Evolutionary conservation across 2,113 vertebrate species (phyloP), one percentile per base, ranked within the genome.

Genomic region (Pardalotus punctatus): DNA sequence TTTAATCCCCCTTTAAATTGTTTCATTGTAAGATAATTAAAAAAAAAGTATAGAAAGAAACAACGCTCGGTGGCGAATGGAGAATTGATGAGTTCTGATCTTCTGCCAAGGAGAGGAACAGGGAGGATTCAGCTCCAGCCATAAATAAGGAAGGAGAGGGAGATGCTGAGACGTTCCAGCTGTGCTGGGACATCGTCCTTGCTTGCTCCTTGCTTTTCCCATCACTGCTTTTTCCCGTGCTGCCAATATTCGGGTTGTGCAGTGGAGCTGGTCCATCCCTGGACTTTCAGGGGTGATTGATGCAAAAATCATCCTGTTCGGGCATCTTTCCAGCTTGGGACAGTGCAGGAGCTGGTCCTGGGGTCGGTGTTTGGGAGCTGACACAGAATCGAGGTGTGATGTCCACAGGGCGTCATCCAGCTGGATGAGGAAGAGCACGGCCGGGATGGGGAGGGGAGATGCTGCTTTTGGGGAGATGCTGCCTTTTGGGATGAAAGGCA

Each of bases 121-220:
- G 74, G 87, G 81, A 81, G 65, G 53, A 43, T 89, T 81, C 58
- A 8, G 66, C 60, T 48, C 6, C 58, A 91, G 84, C 62, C 6
- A 1, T 71, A 91, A 85, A 92, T 83, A 80, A 72, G 83, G 82
- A 62, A 84, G 70, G 62, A 61, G 73, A 66, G 25, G 64, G 86
- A 79, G 74, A 79, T 56, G 93, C 56, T 82, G 94, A 86, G 86
- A 82, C 82, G 72, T 72, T 43, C 88, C 72, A 84, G 94, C 86
- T 79, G 92, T 57, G 89, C 33, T 38, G 88, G 93, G 79, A 45
- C 65, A 20, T 74, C 5, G 7, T 31, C 88, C 88, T 72, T 21
- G 38, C 65, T 77, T 45, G 29, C 73, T 79, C 60, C 76, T 88
- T n/a, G 53, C 42, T 90, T 84, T 92, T 81, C 51, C 79, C 64